phyloP scores from a whole-genome alignment of 2,113 vertebrate genomes.

The Onychostoma macrolepis region DNA sequence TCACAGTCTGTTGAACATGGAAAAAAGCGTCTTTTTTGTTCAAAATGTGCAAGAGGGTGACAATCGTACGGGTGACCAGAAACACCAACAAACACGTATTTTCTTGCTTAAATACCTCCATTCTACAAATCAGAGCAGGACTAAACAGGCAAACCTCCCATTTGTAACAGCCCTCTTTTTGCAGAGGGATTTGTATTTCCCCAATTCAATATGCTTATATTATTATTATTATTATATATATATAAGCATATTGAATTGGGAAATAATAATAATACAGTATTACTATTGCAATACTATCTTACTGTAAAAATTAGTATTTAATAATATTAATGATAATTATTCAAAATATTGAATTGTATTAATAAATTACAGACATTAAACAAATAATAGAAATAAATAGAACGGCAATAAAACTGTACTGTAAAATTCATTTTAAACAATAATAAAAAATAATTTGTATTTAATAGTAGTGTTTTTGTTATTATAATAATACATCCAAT shows the following conservation, averaged over 20 bases:
- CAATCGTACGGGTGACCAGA: background rate
- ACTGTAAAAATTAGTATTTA: background rate
- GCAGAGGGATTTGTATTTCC: background rate
- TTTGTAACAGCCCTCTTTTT: background rate
- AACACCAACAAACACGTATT: conserved; percentile 16
- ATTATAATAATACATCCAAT: background rate
- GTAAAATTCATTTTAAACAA: background rate
- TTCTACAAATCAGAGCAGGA: background rate
- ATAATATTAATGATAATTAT: background rate
- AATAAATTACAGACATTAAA: background rate
- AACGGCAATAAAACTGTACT: background rate
- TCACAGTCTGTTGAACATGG: conserved; percentile 38
- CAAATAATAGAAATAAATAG: background rate
- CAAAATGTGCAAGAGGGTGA: background rate
- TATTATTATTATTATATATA: background rate
- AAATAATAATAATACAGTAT: no score
- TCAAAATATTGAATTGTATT: no score
- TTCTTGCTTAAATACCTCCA: background rate
- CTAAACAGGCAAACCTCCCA: conserved; percentile 19
- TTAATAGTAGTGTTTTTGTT: no score
- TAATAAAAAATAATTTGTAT: background rate
- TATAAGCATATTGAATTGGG: no score
- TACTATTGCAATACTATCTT: background rate
- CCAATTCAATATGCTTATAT: background rate
- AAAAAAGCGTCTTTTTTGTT: background rate